These are phyloP conservation scores for Sebastes vulpes DNA, from an alignment of 2,797 vertebrate genomes.

Conservation along the genomic window DNA sequence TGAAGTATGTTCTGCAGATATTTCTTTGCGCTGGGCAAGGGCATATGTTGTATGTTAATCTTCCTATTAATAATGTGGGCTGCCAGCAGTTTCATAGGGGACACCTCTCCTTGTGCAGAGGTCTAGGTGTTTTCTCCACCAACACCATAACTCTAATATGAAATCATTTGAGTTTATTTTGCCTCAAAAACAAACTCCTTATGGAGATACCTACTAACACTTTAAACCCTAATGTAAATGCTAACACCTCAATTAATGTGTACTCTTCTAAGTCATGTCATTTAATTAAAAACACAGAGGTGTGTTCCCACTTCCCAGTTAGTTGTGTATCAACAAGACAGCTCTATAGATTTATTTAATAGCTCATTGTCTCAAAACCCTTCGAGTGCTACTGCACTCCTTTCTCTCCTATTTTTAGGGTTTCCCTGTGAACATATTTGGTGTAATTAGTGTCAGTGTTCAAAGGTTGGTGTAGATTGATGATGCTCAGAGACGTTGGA, in stretches of 20 bases:
- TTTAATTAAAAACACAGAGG: slow-evolving; percentile 50
- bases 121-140: slow-evolving; percentile 25
- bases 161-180: neutral
- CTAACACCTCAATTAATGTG: slow-evolving; percentile 1
- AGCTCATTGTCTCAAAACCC: slow-evolving; percentile 26
- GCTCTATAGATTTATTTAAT: slow-evolving; percentile 36
- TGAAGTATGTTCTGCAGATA: neutral
- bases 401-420: slow-evolving; percentile 66
- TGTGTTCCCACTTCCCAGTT: slow-evolving; percentile 4
- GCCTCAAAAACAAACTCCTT: neutral
- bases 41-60: neutral
- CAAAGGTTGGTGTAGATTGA: slow-evolving; percentile 77
- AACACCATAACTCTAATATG: neutral
- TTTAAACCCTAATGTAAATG: neutral
- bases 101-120: slow-evolving; percentile 23
- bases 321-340: slow-evolving; percentile 36
- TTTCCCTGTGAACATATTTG: slow-evolving; percentile 45
- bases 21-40: slow-evolving; percentile 16
- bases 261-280: slow-evolving; percentile 14
- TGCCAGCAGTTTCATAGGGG: slow-evolving; percentile 1
- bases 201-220: neutral
- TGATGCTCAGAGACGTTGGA: slow-evolving; percentile 59
- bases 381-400: neutral
- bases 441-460: slow-evolving; percentile 74
- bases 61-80: slow-evolving; percentile 21